Evolutionary conservation across 2,113 vertebrate genomes (phyloP), one percentile per base, ranked within the genome.

Genomic region (Xiphias gladius): DNA sequence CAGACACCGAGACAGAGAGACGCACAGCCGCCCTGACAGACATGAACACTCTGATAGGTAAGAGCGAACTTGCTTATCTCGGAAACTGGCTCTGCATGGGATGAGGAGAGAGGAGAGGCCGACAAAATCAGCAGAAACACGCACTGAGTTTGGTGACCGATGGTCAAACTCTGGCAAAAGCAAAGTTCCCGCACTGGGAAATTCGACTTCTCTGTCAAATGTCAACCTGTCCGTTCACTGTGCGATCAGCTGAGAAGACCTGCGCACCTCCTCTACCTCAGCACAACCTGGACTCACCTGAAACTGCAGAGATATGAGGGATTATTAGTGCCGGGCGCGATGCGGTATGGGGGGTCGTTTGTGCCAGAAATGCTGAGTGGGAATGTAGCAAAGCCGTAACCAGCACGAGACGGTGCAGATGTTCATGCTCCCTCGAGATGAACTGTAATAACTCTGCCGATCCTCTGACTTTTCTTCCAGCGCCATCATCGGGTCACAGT

Each of bases 1-100:
- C 73, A 37, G 6, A 65, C 61, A 43, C 58, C 28, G n/a, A 84
- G 4, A 66, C 76, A 30, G 55, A n/a, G 13, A 75, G 46, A 71
- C 67, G 16, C 52, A 57, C 48, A 63, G 37, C 83, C 79, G 30
- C 83, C 79, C 57, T 71, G 86, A 86, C 70, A 63, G 85, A 73
- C 69, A 94, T 90, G 90, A 82, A 82, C 74, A 3, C 62, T 2
- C 50, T 39, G 41, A 73, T 32, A 76, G 89, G 91, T 92, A 78
- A 7, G 46, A 50, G 16, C 14, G 1, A 1, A 12, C 26, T 41
- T 28, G 10, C 24, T 5, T 26, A 1, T 26, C 0, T 17, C 4
- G 17, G 6, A 8, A 0, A 10, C 39, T 32, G 3, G 2, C 3
- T 13, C 16, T 48, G 46, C 16, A 19, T 19, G 14, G 16, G 41